Base-by-base conservation (phyloP, 2,797 vertebrate species). In the Cyprinella venusta region DNA sequence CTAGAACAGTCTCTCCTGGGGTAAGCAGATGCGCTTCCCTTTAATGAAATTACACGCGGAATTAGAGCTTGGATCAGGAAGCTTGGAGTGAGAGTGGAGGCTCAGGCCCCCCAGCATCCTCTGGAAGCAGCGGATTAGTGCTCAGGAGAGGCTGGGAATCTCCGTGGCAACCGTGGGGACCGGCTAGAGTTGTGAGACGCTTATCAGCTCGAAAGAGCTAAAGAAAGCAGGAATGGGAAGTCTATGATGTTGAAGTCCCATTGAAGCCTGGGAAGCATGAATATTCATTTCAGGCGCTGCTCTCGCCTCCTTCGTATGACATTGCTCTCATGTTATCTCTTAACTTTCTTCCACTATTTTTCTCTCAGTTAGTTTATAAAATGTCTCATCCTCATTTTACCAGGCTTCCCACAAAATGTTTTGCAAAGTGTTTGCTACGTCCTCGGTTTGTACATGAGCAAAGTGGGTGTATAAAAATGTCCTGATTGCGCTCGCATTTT, bases 31-130 rank as follows among this genome's bases (percentile, higher is more conserved):
- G 88, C 24, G 70, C 87, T 91, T 79, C 78, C 75, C 87, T 90
- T 76, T 93, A 92, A 94, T 94, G 91, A 92, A 86, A 90, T 93
- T 93, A 91, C 90, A 92, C 88, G 92, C 88, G 86, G 83, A 69
- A 89, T 89, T 86, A 90, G 89, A 76, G 76, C 81, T 78, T 54
- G 80, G 77, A 88, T 88, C 86, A 10, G 4, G 75, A 91, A 89
- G 90, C 87, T 87, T 88, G 84, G 65, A 68, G 86, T 18, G 85
- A 78, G 76, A 52, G 76, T 65, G 84, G 75, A 81, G 87, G 70
- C 12, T 80, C 83, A 87, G 24, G 85, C 89, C 90, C 88, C 68
- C 64, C 78, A 87, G 90, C 36, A 84, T 36, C 81, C 71, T 85
- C 89, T 90, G 81, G 79, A 83, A 91, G 85, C 52, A 3, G 88